Evolutionary conservation across 2,888 invertebrate species (phyloP), one percentile per base, ranked within the genome.

Genomic region (Noctua janthina): DNA sequence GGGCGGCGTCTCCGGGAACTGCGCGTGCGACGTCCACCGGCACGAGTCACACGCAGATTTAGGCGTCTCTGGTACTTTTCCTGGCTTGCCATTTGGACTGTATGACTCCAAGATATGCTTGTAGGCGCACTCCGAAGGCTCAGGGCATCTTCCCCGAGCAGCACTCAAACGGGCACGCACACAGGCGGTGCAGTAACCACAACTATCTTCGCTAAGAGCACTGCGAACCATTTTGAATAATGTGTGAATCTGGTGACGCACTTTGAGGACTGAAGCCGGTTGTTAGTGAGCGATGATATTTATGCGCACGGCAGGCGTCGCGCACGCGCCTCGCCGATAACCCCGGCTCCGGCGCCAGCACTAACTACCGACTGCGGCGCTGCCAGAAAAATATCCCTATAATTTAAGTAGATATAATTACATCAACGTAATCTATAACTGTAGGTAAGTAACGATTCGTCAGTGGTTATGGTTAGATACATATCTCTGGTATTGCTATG

Each of bases 41-140:
- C 97, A 97, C 49, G 96, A 96, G 66, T 93, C 96, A 85, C 97
- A 97, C 10, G 90, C 93, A 13, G 95, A 90, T 83, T 95, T 95
- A 0, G 95, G 94, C 2, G 94, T 89, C 62, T 95, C 94, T 17
- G 92, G 93, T 62, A 93, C 78, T 83, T 95, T 96, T 64, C 91
- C 93, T 2, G 91, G 89, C 10, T 91, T 91, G 39, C 82, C 92
- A n/a, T 89, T 91, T 11, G 92, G 90, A 20, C 93, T 92, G 85
- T 97, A 97, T 0, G 96, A 96, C 82, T 97, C 96, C 87, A 97
- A 87, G 76, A 97, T 97, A 85, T 97, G 97, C 90, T 97, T 97
- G 91, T 97, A 97, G 20, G 96, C 96, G 83, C 97, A 97, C 91
- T 96, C 96, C 82, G 95, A 84, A 10, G 94, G 94, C 81, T 96